These are phyloP conservation scores for Porites cylindrica DNA, from an alignment of 92 coral and sea anemone species.

Conservation along the genomic window DNA sequence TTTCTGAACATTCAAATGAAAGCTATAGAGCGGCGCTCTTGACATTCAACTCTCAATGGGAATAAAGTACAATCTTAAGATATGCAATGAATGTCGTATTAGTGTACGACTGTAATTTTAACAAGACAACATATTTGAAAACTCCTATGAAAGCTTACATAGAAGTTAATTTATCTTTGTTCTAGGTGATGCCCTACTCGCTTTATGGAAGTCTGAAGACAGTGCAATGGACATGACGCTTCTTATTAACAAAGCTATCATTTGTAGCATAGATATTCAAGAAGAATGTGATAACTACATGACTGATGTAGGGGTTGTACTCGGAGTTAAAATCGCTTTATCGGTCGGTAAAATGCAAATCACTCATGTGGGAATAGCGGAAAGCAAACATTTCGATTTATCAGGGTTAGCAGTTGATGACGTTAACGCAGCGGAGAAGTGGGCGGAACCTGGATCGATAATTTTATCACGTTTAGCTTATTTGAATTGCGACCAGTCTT, in stretches of 20 bases:
- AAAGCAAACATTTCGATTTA: conserved; percentile 96
- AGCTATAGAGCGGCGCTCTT: not conserved
- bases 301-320: conserved; percentile 96
- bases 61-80: too few relatives aligned
- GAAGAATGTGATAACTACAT: conserved; percentile 97
- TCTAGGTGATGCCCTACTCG: conserved; percentile 94
- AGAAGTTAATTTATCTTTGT: not conserved
- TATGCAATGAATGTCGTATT: not conserved
- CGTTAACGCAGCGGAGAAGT: conserved; percentile 96
- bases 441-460: conserved; percentile 99
- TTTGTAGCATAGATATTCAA: conserved; percentile 95
- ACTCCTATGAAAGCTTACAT: not conserved
- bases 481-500: conserved; percentile 88
- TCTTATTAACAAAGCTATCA: conserved; percentile 92
- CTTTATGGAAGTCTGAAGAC: conserved; percentile 87
- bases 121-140: too few relatives aligned
- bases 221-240: conserved; percentile 62
- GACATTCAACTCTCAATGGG: too few relatives aligned
- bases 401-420: conserved; percentile 98
- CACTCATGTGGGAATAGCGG: conserved; percentile 89
- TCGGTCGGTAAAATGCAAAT: conserved; percentile 94
- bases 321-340: conserved; percentile 96
- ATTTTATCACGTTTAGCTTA: conserved; percentile 89
- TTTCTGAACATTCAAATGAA: not conserved
- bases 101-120: not conserved